Percentiles rank a stretch among this genome's conserved stretches.
Conservation (phyloP, 2,888 invertebrate species). For the Seira musarum region DNA sequence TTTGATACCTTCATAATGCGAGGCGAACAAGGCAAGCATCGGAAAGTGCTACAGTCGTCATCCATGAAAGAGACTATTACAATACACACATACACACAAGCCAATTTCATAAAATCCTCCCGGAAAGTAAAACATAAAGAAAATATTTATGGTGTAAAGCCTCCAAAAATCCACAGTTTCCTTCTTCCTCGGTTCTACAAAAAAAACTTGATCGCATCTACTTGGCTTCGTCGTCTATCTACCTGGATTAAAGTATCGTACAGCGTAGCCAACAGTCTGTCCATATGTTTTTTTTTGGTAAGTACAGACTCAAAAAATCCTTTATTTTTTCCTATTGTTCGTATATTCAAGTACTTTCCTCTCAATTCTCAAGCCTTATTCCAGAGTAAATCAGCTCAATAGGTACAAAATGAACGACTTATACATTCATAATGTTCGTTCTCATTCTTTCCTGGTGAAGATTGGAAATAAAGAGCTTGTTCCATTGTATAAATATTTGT, state of each 20-base stretch:
- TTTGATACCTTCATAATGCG: no score
- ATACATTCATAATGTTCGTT: background rate
- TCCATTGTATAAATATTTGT: constrained; percentile 5
- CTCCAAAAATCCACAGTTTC: constrained; percentile 10
- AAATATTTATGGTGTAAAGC: background rate
- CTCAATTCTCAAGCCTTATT: no score
- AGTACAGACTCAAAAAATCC: no score
- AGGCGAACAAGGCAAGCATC: background rate
- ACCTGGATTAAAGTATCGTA: no score
- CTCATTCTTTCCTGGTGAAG: background rate
- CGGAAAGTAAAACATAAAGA: background rate
- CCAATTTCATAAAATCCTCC: no score
- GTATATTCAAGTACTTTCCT: no score
- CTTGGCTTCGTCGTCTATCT: background rate
- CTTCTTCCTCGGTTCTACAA: constrained; percentile 1
- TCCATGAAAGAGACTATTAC: background rate
- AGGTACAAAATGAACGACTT: background rate
- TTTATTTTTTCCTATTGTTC: no score
- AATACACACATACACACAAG: no score
- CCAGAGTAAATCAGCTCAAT: no score
- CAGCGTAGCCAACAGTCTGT: no score
- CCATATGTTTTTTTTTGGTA: no score
- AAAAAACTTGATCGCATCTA: background rate
- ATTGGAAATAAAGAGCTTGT: constrained; percentile 18
- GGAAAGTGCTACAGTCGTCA: background rate